Evolutionary conservation across 2,888 invertebrate genomes (phyloP).

Genomic region (Aphodius sticticus): DNA sequence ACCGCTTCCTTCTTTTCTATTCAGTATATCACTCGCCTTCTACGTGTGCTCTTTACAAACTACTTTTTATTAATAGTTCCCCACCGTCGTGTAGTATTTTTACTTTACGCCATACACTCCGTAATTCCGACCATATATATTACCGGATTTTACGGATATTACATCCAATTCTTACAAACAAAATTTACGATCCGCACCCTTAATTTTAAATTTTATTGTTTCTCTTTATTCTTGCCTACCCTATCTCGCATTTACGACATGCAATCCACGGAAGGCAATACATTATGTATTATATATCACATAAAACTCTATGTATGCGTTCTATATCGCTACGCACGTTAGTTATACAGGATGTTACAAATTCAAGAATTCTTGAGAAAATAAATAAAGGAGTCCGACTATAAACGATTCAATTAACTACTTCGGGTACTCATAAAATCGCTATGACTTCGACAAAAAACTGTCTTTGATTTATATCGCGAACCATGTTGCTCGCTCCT

Average conservation of each 20-base stretch:
- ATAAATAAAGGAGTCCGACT: no score
- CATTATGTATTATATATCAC: no score
- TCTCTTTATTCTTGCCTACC: background rate
- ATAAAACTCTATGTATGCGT: no score
- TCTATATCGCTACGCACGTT: no score
- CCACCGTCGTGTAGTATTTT: constrained; percentile 11
- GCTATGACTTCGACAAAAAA: no score
- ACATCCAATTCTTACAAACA: background rate
- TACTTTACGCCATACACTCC: constrained; percentile 13
- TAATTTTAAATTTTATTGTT: constrained; percentile 7
- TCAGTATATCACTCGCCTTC: constrained; percentile 13
- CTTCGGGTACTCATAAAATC: no score
- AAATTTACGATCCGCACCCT: constrained; percentile 10
- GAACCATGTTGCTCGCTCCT: no score
- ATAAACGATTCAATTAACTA: no score
- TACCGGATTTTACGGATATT: background rate
- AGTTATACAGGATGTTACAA: no score
- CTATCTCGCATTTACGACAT: background rate
- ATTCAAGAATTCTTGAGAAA: no score
- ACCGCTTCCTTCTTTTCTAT: constrained; percentile 25
- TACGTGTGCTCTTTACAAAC: constrained; percentile 23
- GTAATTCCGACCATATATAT: constrained; percentile 9
- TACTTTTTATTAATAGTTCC: constrained; percentile 12
- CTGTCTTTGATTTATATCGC: no score
- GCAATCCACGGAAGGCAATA: no score